phyloP scores from a whole-genome alignment of 2,797 vertebrate species.

The Fistularia commersonii region DNA sequence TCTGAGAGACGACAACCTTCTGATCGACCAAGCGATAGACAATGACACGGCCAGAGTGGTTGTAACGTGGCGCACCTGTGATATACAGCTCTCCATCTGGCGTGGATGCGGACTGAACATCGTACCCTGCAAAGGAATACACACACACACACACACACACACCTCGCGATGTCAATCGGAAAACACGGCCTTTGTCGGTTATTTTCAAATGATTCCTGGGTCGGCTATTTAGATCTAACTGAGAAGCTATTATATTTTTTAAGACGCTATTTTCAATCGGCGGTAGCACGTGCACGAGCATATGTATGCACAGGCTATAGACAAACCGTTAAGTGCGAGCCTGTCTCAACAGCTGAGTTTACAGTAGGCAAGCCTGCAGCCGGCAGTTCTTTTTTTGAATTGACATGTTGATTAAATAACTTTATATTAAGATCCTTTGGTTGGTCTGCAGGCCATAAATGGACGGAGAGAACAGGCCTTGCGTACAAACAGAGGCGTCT shows the following conservation, averaged over 20 bases:
- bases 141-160: no score
- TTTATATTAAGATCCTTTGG: constrained; percentile 43
- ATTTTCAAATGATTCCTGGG: constrained; percentile 6
- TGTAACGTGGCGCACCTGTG: constrained; percentile 90
- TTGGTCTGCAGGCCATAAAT: constrained; percentile 56
- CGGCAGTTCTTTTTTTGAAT: constrained; percentile 30
- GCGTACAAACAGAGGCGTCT: constrained; percentile 19
- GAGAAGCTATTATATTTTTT: constrained; percentile 25
- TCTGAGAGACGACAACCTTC: constrained; percentile 77
- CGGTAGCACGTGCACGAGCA: constrained; percentile 8
- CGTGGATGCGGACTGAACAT: constrained; percentile 86
- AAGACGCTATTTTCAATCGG: constrained; percentile 35
- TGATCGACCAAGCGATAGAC: constrained; percentile 78
- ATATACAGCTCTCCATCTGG: constrained; percentile 81
- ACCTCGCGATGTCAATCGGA: not conserved
- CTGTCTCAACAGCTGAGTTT: constrained; percentile 53
- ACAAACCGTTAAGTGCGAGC: constrained; percentile 8
- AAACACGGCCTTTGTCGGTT: not conserved
- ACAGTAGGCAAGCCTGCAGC: constrained; percentile 28
- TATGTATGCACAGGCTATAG: constrained; percentile 12
- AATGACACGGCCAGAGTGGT: constrained; percentile 92
- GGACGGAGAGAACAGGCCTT: constrained; percentile 21
- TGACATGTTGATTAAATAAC: constrained; percentile 71
- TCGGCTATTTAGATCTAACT: constrained; percentile 29
- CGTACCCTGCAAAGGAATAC: constrained; percentile 78